Conservation (phyloP, 2,888 invertebrate genomes). For the Peribatodes rhomboidaria region DNA sequence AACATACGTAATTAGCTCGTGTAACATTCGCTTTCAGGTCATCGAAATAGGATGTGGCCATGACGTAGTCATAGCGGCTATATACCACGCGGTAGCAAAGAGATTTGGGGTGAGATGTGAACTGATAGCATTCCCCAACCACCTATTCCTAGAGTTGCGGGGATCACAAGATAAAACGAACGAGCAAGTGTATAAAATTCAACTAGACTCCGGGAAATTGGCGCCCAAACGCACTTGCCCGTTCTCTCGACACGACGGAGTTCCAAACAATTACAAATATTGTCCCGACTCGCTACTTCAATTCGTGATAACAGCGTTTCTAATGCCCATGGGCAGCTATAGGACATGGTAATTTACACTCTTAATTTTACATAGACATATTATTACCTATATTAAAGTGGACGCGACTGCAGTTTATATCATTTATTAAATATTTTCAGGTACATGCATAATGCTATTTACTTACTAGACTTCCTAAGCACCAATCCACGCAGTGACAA, state of each 20-base stretch:
- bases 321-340: constrained; percentile 60
- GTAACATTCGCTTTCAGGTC: constrained; percentile 56
- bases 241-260: constrained; percentile 47
- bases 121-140: constrained; percentile 69
- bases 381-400: not conserved
- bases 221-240: constrained; percentile 65
- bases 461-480: constrained; percentile 61
- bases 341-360: constrained; percentile 58
- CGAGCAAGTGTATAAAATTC: constrained; percentile 57
- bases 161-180: constrained; percentile 43
- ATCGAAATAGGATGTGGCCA: constrained; percentile 60
- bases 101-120: constrained; percentile 66
- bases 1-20: not conserved
- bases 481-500: constrained; percentile 42
- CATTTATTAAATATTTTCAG: constrained; percentile 56
- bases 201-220: constrained; percentile 62
- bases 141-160: constrained; percentile 71
- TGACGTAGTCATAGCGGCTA: constrained; percentile 58
- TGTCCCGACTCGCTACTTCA: constrained; percentile 62
- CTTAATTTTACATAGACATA: too few species aligned
- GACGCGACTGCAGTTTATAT: too few species aligned
- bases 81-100: constrained; percentile 69
- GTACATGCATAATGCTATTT: constrained; percentile 61
- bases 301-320: constrained; percentile 58
- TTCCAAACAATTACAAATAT: constrained; percentile 48